Percentiles rank a stretch among this genome's conserved stretches.
phyloP scores from a whole-genome alignment of 2,888 invertebrate species.

The Neoaliturus tenellus region DNA sequence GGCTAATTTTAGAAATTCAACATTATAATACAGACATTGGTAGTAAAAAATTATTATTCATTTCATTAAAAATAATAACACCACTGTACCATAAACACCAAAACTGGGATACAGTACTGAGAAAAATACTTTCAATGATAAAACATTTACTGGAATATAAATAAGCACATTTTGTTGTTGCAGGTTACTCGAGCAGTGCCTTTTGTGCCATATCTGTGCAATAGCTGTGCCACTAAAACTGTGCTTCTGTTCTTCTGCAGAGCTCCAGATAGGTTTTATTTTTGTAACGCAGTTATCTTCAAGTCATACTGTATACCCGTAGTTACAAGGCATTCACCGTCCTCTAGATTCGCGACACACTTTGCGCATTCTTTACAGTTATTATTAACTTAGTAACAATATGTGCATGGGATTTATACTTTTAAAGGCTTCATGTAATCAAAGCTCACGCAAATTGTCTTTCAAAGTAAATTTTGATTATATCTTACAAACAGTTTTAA shows the following conservation, averaged over 20 bases:
- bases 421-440: neutral
- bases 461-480: neutral
- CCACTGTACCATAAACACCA: no score
- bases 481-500: neutral
- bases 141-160: no score
- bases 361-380: neutral
- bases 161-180: no score
- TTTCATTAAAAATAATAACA: no score
- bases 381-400: no score
- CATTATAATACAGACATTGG: no score
- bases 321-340: conserved; percentile 1
- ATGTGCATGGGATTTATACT: neutral
- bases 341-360: neutral
- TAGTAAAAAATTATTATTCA: no score
- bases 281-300: neutral
- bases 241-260: neutral
- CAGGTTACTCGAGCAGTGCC: conserved; percentile 19
- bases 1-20: no score
- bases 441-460: neutral
- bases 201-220: conserved; percentile 48
- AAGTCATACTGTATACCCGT: neutral
- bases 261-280: conserved; percentile 24
- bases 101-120: no score
- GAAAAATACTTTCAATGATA: no score
- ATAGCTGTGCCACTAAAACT: conserved; percentile 39